phyloP scores from a whole-genome alignment of 2,888 invertebrate genomes.

The Gastracanthus pulcherrimus region DNA sequence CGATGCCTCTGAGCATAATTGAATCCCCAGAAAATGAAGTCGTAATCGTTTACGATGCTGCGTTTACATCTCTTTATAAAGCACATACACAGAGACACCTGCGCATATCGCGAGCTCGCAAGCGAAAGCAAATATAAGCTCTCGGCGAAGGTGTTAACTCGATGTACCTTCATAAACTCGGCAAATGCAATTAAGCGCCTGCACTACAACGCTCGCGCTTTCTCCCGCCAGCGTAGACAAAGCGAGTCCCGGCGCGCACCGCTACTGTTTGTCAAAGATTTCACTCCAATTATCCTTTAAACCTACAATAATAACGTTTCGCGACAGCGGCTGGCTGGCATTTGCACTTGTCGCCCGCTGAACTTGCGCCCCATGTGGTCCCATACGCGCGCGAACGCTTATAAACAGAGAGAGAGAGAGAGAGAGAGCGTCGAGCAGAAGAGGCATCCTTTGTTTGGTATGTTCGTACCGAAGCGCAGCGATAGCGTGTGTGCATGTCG shows the following conservation, averaged over 20 bases:
- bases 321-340: background rate
- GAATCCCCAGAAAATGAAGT: no score
- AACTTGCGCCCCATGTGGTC: background rate
- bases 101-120: background rate
- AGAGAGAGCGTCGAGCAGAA: no score
- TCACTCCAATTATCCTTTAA: conserved; percentile 19
- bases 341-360: background rate
- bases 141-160: background rate
- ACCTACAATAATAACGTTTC: conserved; percentile 6
- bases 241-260: background rate
- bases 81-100: background rate
- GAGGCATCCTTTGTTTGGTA: conserved; percentile 14
- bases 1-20: no score
- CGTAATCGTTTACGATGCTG: background rate
- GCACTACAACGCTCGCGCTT: no score
- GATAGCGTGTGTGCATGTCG: conserved; percentile 1
- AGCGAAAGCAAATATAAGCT: background rate
- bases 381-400: background rate
- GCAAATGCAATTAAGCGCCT: background rate
- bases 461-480: background rate
- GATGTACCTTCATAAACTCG: background rate
- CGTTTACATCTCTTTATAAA: background rate
- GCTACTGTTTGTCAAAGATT: conserved; percentile 25
- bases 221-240: background rate
- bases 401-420: background rate